Base-by-base conservation (phyloP, 2,797 vertebrate genomes). In the Falco cherrug region DNA sequence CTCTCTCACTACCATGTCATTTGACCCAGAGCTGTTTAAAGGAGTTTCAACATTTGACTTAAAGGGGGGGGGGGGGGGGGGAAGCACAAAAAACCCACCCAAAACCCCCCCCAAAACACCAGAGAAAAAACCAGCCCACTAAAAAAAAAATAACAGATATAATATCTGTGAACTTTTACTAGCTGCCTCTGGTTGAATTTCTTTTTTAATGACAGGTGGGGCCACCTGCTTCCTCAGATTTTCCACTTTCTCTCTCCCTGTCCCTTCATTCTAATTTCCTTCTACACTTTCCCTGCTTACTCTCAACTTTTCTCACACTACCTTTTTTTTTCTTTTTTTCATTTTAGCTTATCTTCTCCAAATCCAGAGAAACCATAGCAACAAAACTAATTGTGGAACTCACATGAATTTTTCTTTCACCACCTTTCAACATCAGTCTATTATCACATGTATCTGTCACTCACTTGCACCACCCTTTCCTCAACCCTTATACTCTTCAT, bases 61-160 rank as follows among this genome's bases (percentile, higher is more conserved):
- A 15, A 37, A 45, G 37, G 37, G 37, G 37, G 37, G 37, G 10
- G n/a, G n/a, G n/a, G n/a, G n/a, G n/a, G n/a, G n/a, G n/a, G n/a
- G n/a, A n/a, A n/a, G n/a, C n/a, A n/a, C n/a, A n/a, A n/a, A 37
- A 37, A 37, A 37, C 35, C 9, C 37, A 10, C 37, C 37, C 35
- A 35, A 35, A 35, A 9, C 9, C 9, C 9, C 35, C 35, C 37
- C 37, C 37, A 37, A 37, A 37, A 37, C 37, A 37, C 37, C 21
- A 18, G 5, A 61, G 1, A 9, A 53, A 48, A 59, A 82, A 13
- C 0, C 29, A 74, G 4, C 11, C 31, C 1, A 0, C 29, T 74
- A 20, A 16, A 45, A 37, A 48, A 54, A 76, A 56, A 22, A 16
- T 6, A 19, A 12, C 16, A 41, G 16, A 50, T 26, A 73, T 4